Evolutionary conservation across 2,888 invertebrate genomes (phyloP).

Genomic region (Hypsopygia costalis): DNA sequence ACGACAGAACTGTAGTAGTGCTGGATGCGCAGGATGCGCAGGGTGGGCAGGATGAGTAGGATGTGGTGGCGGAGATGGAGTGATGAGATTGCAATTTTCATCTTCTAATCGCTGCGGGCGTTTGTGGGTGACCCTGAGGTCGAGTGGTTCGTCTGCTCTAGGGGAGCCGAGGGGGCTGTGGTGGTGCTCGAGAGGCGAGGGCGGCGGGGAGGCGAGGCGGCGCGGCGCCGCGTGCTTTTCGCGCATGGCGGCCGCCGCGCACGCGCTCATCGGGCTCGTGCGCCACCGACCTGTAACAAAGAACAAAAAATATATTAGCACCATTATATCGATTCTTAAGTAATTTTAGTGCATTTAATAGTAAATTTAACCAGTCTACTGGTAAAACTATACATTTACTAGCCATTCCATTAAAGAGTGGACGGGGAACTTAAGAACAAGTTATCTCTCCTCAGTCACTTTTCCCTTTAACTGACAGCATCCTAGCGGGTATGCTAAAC

Average conservation of each 20-base stretch:
- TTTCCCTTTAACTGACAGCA: conserved; percentile 22
- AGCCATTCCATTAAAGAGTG: background rate
- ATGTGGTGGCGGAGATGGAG: conserved; percentile 79
- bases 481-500: conserved; percentile 18
- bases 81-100: conserved; percentile 92
- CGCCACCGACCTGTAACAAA: conserved; percentile 76
- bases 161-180: conserved; percentile 76
- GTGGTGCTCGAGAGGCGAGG: conserved; percentile 68
- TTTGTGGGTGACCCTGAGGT: conserved; percentile 92
- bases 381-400: background rate
- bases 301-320: conserved; percentile 11
- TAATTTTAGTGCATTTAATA: too few species aligned
- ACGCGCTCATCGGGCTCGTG: conserved; percentile 86
- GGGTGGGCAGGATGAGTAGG: conserved; percentile 75
- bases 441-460: conserved; percentile 10
- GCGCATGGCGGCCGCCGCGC: conserved; percentile 87
- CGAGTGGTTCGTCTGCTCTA: conserved; percentile 88
- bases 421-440: background rate
- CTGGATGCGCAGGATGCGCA: conserved; percentile 81
- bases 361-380: too few species aligned
- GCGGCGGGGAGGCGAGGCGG: conserved; percentile 85
- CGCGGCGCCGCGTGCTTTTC: conserved; percentile 96
- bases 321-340: background rate
- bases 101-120: conserved; percentile 87
- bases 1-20: conserved; percentile 69